Base-by-base conservation (phyloP, 2,888 invertebrate species). In the Tetragonula carbonaria region DNA sequence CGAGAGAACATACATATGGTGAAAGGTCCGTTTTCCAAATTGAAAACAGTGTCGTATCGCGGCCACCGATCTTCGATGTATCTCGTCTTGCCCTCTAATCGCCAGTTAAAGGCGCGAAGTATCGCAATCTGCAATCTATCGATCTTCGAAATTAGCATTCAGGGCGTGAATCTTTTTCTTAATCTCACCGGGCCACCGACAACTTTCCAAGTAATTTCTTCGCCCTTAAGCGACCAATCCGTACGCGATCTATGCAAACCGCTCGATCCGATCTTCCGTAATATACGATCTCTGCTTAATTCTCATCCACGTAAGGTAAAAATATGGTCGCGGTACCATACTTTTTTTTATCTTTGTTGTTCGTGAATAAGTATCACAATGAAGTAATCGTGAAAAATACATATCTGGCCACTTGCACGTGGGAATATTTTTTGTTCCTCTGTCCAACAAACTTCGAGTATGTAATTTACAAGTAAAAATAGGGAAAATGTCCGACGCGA, bases 131-230 rank as follows among this genome's bases (percentile, higher is more conserved):
- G 84, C 88, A 86, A 90, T 92, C 90, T 89, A 91, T 89, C 86
- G 90, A 87, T 91, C 87, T 66, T 55, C 70, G 51, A 84, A 92
- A 92, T 93, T 93, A 92, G 93, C 93, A 93, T 93, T 90, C 86
- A 88, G 89, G 88, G 91, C 91, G 90, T 89, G 92, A 90, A 92
- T 91, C 91, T 91, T 67, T 73, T 67, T 67, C 76, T 66, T 74
- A 77, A 90, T 90, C 80, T 74, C 21, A 5, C 67, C 14, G 51
- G 50, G 65, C 79, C 72, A 78, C 70, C 86, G 84, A 85, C 72
- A 87, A 85, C 82, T 86, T 79, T 89, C 63, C 74, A 62, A 74
- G 74, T 76, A 74, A 79, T 71, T 75, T 83, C 80, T 78, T 78
- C 74, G 50, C 65, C 78, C 63, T 68, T 66, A 74, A 78, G 82